A percentile compares a stretch with the other conserved stretches of the same genome.
Conservation (phyloP, 2,113 vertebrate genomes). For the Saguinus midas region DNA sequence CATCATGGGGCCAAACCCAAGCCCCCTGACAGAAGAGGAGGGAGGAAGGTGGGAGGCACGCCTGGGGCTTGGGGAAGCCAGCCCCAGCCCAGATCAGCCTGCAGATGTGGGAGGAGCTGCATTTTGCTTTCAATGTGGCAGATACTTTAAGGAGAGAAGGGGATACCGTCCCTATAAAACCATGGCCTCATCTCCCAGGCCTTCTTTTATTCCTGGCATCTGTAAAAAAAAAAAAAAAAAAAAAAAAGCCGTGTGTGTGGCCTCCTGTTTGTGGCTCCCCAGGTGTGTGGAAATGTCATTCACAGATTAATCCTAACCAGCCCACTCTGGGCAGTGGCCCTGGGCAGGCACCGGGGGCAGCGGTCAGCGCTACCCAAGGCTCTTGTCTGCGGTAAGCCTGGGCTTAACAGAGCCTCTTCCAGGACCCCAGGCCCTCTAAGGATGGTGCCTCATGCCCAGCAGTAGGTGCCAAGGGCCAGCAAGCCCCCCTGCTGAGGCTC, state of each 20-base stretch:
- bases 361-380: rapidly evolving
- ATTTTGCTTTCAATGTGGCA: slow-evolving; percentile 83
- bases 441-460: rapidly evolving
- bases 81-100: not conserved
- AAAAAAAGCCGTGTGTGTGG: slow-evolving; percentile 85
- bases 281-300: slow-evolving; percentile 83
- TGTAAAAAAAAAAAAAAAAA: slow-evolving; percentile 88
- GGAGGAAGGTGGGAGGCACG: not conserved
- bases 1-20: not conserved
- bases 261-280: slow-evolving; percentile 64
- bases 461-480: not conserved
- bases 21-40: not conserved
- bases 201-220: slow-evolving; percentile 77
- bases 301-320: slow-evolving; percentile 77
- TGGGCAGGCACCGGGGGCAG: rapidly evolving
- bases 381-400: rapidly evolving
- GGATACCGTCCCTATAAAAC: slow-evolving; percentile 77
- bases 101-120: slow-evolving; percentile 44
- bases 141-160: slow-evolving; percentile 81
- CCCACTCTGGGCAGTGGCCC: slow-evolving; percentile 8
- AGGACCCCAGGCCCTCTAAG: not conserved
- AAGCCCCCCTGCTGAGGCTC: not conserved
- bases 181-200: slow-evolving; percentile 64
- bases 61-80: not conserved
- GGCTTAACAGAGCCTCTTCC: not conserved